Conservation (phyloP, 2,113 vertebrate genomes). For the Lepidothrix coronata region DNA sequence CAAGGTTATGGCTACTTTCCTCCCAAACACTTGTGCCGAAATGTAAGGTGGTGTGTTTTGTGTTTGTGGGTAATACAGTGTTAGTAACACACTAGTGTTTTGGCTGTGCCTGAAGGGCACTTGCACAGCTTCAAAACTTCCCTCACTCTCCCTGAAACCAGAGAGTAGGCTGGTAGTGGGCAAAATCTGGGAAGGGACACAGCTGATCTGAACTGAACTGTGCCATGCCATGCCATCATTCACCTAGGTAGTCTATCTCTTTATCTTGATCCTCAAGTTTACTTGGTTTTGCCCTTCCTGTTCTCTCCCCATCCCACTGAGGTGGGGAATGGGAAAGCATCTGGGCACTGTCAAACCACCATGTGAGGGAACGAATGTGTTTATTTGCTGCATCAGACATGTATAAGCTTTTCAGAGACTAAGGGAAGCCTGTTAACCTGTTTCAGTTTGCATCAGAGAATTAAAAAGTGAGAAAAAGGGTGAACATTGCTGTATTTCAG, state of each 20-base stretch:
- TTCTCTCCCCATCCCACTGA: neutral
- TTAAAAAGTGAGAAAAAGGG: neutral
- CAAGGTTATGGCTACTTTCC: neutral
- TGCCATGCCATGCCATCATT: neutral
- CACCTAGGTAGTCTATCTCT: neutral
- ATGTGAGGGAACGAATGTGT: neutral
- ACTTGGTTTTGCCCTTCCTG: neutral
- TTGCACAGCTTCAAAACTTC: neutral
- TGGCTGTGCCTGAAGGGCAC: neutral
- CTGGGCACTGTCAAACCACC: neutral
- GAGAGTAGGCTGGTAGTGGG: neutral
- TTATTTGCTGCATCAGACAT: neutral
- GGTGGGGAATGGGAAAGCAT: neutral
- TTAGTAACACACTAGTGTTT: neutral
- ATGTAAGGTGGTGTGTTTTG: neutral
- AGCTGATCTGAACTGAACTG: neutral
- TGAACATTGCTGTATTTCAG: neutral
- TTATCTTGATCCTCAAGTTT: neutral
- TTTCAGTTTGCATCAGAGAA: neutral
- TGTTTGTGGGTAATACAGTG: neutral
- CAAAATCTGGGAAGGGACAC: neutral
- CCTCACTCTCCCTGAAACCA: neutral
- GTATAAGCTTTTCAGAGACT: neutral
- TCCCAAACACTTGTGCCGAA: neutral
- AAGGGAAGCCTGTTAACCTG: neutral